phyloP scores from a whole-genome alignment of 2,888 invertebrate genomes.

The Branchellion lobata region DNA sequence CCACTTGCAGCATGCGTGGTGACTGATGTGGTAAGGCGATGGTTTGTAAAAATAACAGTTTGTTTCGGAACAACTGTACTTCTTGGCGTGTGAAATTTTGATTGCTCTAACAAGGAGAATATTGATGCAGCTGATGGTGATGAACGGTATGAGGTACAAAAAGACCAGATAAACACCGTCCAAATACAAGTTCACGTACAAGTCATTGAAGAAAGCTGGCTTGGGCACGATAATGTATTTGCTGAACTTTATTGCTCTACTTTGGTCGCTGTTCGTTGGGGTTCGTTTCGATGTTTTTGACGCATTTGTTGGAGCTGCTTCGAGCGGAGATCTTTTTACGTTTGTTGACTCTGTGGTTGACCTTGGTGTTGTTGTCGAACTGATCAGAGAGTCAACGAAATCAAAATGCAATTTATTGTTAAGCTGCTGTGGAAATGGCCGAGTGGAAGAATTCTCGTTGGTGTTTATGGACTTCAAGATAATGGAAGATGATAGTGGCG shows the following conservation, averaged over 20 bases:
- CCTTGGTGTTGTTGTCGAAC: no score
- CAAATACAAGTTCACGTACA: constrained; percentile 49
- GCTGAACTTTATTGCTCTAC: not conserved
- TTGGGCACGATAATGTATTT: constrained; percentile 44
- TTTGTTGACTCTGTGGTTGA: no score
- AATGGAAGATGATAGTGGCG: no score
- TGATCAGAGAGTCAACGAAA: no score
- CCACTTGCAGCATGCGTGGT: not conserved
- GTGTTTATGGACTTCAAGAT: no score
- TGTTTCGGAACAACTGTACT: not conserved
- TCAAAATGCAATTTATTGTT: no score
- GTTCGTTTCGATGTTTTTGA: not conserved
- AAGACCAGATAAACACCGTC: constrained; percentile 47
- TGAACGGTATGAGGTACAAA: constrained; percentile 50
- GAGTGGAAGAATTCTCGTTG: no score
- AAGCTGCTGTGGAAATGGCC: no score
- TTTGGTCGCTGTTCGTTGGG: not conserved
- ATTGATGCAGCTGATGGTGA: constrained; percentile 48
- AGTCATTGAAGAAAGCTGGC: constrained; percentile 43
- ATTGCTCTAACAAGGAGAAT: constrained; percentile 49
- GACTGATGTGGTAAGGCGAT: not conserved
- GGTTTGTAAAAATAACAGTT: not conserved
- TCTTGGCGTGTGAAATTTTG: constrained; percentile 22
- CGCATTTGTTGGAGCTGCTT: not conserved
- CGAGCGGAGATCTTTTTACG: no score